Evolutionary conservation across 2,113 vertebrate species (phyloP).

Genomic region (Archilochus colubris): DNA sequence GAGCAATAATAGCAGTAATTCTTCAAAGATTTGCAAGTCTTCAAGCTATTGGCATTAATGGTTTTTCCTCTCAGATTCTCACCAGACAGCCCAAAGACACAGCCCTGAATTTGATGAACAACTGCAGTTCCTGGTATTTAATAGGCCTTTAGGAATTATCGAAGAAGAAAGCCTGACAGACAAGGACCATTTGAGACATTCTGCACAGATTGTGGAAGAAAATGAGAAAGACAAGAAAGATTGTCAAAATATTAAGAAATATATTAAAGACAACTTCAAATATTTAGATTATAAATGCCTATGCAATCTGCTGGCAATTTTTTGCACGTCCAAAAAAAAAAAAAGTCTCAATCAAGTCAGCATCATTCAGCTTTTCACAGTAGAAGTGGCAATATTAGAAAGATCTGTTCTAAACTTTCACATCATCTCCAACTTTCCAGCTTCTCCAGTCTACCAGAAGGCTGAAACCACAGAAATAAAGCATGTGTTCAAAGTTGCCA

Average conservation of each 20-base stretch:
- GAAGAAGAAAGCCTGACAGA: background rate
- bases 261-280: background rate
- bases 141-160: background rate
- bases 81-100: background rate
- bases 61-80: background rate
- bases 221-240: background rate
- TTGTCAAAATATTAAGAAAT: background rate
- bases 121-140: background rate
- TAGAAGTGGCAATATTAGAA: background rate
- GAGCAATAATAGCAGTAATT: background rate
- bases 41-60: background rate
- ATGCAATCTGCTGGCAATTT: background rate
- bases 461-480: slow-evolving; percentile 32
- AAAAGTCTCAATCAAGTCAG: background rate
- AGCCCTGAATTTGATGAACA: background rate
- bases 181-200: background rate
- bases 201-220: background rate
- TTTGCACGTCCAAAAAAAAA: background rate
- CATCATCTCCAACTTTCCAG: background rate
- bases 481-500: background rate
- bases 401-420: background rate
- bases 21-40: background rate
- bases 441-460: background rate
- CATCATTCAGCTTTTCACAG: slow-evolving; percentile 12
- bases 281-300: background rate